Conservation (phyloP, 2,888 invertebrate species). For the Sphaerophoria rueppellii region DNA sequence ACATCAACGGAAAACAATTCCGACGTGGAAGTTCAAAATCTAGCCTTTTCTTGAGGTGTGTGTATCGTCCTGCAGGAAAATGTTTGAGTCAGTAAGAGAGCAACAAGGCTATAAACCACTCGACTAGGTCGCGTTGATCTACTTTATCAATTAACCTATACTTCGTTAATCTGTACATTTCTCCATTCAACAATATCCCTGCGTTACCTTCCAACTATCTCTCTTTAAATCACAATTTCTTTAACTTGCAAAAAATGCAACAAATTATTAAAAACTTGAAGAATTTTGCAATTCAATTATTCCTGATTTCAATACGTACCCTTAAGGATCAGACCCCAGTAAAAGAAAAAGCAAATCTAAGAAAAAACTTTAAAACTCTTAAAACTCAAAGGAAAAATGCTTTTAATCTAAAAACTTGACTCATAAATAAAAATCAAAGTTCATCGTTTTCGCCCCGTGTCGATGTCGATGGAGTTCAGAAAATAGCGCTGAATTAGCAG, state of each 20-base stretch:
- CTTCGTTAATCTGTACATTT: too few relatives aligned
- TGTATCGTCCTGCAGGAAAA: not conserved
- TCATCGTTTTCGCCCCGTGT: slow-evolving; percentile 49
- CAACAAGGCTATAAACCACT: too few relatives aligned
- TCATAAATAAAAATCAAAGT: slow-evolving; percentile 74
- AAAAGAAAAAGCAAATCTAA: not conserved
- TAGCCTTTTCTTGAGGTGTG: slow-evolving; percentile 22
- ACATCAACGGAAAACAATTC: not conserved
- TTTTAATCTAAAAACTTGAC: slow-evolving; percentile 73
- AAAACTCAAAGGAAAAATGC: slow-evolving; percentile 50
- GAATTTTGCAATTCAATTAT: not conserved
- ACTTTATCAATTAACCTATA: too few relatives aligned
- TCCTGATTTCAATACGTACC: not conserved
- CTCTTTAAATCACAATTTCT: too few relatives aligned
- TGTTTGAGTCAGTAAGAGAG: too few relatives aligned
- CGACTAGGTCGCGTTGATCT: too few relatives aligned
- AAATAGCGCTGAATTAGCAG: slow-evolving; percentile 32
- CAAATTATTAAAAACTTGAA: not conserved
- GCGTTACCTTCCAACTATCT: too few relatives aligned
- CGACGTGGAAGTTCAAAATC: not conserved
- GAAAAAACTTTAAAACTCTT: not conserved
- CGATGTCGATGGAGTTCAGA: not conserved
- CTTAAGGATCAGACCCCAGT: not conserved
- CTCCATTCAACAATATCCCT: too few relatives aligned
- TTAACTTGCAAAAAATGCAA: too few relatives aligned